Conservation (phyloP, 23 tunicate genomes). For the Trididemnum clinides region DNA sequence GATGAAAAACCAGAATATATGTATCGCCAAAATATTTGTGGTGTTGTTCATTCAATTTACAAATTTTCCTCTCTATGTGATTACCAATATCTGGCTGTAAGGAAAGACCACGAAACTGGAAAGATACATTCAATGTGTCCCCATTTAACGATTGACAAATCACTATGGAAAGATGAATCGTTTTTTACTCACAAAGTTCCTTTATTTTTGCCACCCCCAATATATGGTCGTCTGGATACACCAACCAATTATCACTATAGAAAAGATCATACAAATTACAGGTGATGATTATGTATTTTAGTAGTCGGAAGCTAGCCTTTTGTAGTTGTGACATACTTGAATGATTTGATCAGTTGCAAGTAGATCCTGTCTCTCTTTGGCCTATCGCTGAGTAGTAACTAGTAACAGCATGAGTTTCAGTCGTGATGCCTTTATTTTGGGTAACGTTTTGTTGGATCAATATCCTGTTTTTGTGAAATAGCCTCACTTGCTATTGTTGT, state of each 20-base stretch:
- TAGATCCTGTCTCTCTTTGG: too few species aligned
- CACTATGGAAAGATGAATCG: background rate
- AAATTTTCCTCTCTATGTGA: constrained; percentile 76
- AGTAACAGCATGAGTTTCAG: too few species aligned
- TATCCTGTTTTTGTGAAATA: too few species aligned
- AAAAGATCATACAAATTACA: constrained; percentile 3
- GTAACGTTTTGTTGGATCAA: too few species aligned
- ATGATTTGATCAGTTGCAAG: too few species aligned
- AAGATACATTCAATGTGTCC: constrained; percentile 46
- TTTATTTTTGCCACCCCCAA: constrained; percentile 73
- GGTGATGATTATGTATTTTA: too few species aligned
- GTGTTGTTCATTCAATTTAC: constrained; percentile 43
- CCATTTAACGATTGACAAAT: constrained; percentile 14
- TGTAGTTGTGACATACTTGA: too few species aligned
- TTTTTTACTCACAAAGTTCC: constrained; percentile 53
- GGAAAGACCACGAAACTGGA: constrained; percentile 28
- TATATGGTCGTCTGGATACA: constrained; percentile 66
- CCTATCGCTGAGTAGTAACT: too few species aligned
- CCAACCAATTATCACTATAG: constrained; percentile 51
- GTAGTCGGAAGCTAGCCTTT: too few species aligned
- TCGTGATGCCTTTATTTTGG: too few species aligned
- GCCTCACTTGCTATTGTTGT: too few species aligned
- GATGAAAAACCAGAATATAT: constrained; percentile 29
- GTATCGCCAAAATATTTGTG: constrained; percentile 62
- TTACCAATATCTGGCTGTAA: constrained; percentile 65